A percentile compares a stretch with the other conserved stretches of the same genome.
Evolutionary conservation across 2,797 vertebrate species (phyloP).

Genomic region (Epinephelus coioides): DNA sequence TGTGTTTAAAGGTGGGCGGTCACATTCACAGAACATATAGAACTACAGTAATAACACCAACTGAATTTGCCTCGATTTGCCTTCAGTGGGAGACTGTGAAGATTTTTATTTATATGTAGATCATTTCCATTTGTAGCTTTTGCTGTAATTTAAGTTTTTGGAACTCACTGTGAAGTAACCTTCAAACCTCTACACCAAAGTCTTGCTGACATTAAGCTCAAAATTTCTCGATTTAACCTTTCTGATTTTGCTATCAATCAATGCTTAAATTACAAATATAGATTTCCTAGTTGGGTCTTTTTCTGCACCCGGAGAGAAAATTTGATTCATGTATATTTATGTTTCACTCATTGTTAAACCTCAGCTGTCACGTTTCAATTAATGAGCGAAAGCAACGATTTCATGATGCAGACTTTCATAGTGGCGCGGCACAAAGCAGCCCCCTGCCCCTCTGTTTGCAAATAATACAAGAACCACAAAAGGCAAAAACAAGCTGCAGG

Average conservation of each 20-base stretch:
- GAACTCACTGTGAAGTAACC: not conserved
- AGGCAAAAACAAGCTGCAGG: conserved; percentile 14
- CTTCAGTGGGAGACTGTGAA: not conserved
- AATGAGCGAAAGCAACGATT: not conserved
- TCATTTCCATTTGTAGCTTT: not conserved
- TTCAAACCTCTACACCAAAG: not conserved
- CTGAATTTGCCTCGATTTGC: not conserved
- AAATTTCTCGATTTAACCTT: not conserved
- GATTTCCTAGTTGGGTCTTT: not conserved
- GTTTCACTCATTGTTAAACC: not conserved
- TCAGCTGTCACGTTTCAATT: not conserved
- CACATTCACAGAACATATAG: not conserved
- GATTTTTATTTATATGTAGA: not conserved
- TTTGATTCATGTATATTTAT: not conserved
- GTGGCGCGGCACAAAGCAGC: not conserved
- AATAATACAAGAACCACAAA: not conserved
- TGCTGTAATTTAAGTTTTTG: not conserved
- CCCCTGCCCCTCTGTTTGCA: not conserved
- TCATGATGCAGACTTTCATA: not conserved
- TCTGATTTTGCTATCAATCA: not conserved
- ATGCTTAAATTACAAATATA: not conserved
- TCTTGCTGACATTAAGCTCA: not conserved
- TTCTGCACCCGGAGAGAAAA: not conserved
- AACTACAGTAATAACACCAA: not conserved
- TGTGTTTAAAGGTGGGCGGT: conserved; percentile 4